Evolutionary conservation across 2,888 invertebrate species (phyloP).

Genomic region (Cryptosula pallasiana): DNA sequence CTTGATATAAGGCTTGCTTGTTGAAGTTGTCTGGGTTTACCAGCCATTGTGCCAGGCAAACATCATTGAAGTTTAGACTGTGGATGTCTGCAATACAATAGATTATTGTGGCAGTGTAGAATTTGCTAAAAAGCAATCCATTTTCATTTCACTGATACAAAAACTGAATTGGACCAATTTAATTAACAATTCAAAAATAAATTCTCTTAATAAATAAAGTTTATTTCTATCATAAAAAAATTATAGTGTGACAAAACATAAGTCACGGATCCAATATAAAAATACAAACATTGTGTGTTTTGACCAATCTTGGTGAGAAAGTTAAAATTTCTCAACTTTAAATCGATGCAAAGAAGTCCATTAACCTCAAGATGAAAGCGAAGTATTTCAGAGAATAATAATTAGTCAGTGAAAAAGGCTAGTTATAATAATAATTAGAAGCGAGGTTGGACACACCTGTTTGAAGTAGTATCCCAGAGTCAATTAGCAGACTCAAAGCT

Average conservation of each 20-base stretch:
- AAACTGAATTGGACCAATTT: no score
- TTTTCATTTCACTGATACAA: no score
- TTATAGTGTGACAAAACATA: background rate
- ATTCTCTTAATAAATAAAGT: background rate
- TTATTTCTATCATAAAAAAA: background rate
- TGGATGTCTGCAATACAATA: background rate
- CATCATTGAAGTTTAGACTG: constrained; percentile 3
- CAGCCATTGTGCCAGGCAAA: constrained; percentile 10
- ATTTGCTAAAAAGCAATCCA: no score
- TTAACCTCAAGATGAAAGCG: no score
- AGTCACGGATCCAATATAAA: no score
- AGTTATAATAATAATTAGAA: no score
- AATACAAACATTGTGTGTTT: no score
- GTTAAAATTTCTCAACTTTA: no score
- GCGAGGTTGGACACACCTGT: background rate
- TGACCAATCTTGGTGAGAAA: no score
- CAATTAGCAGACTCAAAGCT: background rate
- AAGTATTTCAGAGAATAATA: no score
- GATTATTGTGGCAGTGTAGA: background rate
- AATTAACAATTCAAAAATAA: background rate
- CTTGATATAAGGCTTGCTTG: background rate
- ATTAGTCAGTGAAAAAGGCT: no score
- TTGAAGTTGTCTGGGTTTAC: background rate
- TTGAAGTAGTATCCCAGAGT: background rate
- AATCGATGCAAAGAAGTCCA: no score